A percentile compares a stretch with the other conserved stretches of the same genome.
Evolutionary conservation across 35 echinoderm and acorn worm species (phyloP).

Genomic region (Strongylocentrotus purpuratus): DNA sequence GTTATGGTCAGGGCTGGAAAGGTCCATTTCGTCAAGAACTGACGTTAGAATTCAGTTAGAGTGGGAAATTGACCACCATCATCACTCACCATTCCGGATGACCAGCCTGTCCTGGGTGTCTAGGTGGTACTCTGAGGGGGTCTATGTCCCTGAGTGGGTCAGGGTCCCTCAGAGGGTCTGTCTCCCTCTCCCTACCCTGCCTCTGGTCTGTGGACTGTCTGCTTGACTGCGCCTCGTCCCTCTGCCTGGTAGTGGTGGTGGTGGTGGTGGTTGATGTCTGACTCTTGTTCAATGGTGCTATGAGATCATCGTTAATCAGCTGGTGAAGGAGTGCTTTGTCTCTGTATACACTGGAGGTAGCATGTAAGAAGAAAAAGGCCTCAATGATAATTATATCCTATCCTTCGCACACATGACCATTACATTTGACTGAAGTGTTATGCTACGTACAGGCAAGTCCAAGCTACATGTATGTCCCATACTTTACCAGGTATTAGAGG

Average conservation of each 20-base stretch:
- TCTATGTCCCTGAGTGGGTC: slow-evolving; percentile 49
- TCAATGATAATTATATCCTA: no score
- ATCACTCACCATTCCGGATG: slow-evolving; percentile 48
- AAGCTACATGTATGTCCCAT: no score
- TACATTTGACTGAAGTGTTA: no score
- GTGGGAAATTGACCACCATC: no score
- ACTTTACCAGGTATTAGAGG: no score
- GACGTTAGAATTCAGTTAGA: no score
- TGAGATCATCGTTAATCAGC: slow-evolving; percentile 10
- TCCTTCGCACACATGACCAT: no score
- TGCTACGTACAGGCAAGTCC: no score
- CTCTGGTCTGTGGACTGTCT: slow-evolving; percentile 13
- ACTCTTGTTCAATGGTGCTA: neutral
- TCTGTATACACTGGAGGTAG: slow-evolving; percentile 24
- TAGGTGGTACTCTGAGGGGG: slow-evolving; percentile 50
- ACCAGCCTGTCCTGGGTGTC: slow-evolving; percentile 22
- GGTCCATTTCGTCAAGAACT: no score
- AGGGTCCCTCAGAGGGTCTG: neutral
- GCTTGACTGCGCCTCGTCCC: neutral
- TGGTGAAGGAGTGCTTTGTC: neutral
- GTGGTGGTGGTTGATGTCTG: neutral
- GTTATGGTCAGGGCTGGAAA: no score
- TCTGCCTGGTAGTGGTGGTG: neutral
- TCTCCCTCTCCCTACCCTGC: neutral
- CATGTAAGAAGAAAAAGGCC: neutral